Percentiles rank a stretch among this genome's conserved stretches.
Evolutionary conservation across 1,140 invertebrate species (phyloP).

Genomic region (Elymnias hypermnestra): DNA sequence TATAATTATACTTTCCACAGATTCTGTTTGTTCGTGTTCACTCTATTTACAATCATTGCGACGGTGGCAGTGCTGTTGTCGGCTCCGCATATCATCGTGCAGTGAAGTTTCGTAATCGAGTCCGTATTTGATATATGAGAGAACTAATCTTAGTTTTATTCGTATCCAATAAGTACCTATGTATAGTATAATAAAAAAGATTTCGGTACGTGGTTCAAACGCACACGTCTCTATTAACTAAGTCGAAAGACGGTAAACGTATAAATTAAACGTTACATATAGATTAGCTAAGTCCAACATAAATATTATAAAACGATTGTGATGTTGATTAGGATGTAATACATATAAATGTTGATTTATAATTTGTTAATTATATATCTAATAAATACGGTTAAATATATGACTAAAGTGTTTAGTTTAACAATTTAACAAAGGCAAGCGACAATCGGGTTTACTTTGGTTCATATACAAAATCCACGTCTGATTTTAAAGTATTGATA

Average conservation of each 20-base stretch:
- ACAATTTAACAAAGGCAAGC: constrained; percentile 17
- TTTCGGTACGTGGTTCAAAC: constrained; percentile 59
- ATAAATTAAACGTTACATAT: constrained; percentile 38
- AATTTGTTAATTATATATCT: constrained; percentile 65
- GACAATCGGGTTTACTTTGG: constrained; percentile 28
- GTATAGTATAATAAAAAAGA: constrained; percentile 31
- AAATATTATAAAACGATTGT: constrained; percentile 58
- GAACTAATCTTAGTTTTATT: constrained; percentile 56
- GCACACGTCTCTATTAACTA: constrained; percentile 59
- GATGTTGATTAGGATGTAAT: constrained; percentile 67
- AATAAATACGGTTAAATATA: constrained; percentile 51
- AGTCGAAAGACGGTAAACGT: constrained; percentile 65
- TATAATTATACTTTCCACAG: constrained; percentile 71
- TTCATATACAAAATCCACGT: constrained; percentile 24
- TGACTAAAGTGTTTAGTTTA: constrained; percentile 38
- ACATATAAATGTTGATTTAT: constrained; percentile 63
- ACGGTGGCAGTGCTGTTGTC: constrained; percentile 95
- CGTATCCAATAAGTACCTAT: constrained; percentile 49
- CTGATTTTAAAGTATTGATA: constrained; percentile 19
- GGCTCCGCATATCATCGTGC: constrained; percentile 96
- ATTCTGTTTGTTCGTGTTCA: constrained; percentile 97
- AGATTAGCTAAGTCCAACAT: constrained; percentile 55
- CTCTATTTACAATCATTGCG: constrained; percentile 96
- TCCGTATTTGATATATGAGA: constrained; percentile 42
- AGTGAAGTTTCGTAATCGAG: constrained; percentile 76